Conservation (phyloP, 2,888 invertebrate genomes). For the Ormyrus rosae region DNA sequence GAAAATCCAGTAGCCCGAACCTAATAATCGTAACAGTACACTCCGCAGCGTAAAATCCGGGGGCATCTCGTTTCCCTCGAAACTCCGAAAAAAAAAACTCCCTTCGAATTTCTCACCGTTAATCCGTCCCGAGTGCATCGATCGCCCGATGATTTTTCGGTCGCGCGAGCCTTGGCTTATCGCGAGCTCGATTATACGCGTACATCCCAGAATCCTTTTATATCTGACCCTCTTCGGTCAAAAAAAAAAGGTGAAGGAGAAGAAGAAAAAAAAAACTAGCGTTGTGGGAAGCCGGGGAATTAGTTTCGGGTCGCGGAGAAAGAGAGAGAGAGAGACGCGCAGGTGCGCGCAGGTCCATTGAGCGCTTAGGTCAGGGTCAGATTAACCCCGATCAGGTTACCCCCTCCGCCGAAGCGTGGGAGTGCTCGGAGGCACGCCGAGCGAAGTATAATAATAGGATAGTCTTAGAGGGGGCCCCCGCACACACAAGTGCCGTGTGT, state of each 20-base stretch:
- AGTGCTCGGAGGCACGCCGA: slow-evolving; percentile 68
- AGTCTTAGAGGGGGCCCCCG: slow-evolving; percentile 27
- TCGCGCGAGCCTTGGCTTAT: background rate
- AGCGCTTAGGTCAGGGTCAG: slow-evolving; percentile 72
- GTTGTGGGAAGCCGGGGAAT: slow-evolving; percentile 63
- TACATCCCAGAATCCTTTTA: slow-evolving; percentile 28
- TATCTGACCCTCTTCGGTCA: background rate
- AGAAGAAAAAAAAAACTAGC: slow-evolving; percentile 55
- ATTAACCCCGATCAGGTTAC: slow-evolving; percentile 75
- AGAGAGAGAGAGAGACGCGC: slow-evolving; percentile 57
- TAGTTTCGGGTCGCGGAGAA: slow-evolving; percentile 56
- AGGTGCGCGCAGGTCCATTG: slow-evolving; percentile 62
- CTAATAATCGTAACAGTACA: too few species aligned
- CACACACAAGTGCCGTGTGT: background rate
- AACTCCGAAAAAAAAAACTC: too few species aligned
- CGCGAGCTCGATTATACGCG: slow-evolving; percentile 5
- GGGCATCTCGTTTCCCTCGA: too few species aligned
- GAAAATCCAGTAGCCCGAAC: too few species aligned
- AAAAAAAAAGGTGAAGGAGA: slow-evolving; percentile 43
- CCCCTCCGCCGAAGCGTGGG: slow-evolving; percentile 70
- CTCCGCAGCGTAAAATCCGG: too few species aligned
- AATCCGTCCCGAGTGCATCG: too few species aligned
- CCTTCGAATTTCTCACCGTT: too few species aligned
- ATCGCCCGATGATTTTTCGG: too few species aligned
- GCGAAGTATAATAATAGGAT: slow-evolving; percentile 70